Evolutionary conservation across 1,140 invertebrate species (phyloP), one percentile per base, ranked within the genome.

Genomic region (Prorops nasuta): DNA sequence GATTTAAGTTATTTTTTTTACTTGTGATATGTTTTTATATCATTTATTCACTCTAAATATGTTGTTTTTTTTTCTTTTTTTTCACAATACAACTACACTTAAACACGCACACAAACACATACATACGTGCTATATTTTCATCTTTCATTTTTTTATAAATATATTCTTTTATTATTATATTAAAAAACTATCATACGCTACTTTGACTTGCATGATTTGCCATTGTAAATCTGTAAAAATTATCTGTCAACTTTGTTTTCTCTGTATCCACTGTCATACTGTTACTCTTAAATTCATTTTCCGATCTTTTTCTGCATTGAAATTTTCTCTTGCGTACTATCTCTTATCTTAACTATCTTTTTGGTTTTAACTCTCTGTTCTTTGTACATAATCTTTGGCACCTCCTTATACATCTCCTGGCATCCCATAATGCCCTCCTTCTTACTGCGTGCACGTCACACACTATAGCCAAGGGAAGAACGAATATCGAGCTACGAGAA

Each of bases 401-500:
- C 56, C 16, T 53, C 44, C 59, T 45, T 53, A 52, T 43, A 31
- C 17, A 42, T 51, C 55, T 51, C 57, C 57, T 43, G 62, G 58
- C 55, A 64, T 62, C 55, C 61, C 61, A 54, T 56, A 67, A 71
- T 54, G 67, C 64, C 63, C 68, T 60, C 60, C 60, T 61, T 69
- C 72, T 72, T 72, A 71, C 60, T 73, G 63, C 65, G 64, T 80
- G 80, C 80, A 81, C 78, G 79, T 76, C 67, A 81, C 67, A 77
- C 74, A 68, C 85, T 97, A 63, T 74, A 78, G 96, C 95, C 80
- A 98, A 98, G 83, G 96, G 96, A 84, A 89, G 96, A 80, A 98
- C 96, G 76, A 98, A 98, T 84, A 93, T 98, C 79, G 96, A 98
- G 83, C 87, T 98, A 71, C 85, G 96, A 64, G 96, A 98, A 81